Evolutionary conservation across 2,888 invertebrate species (phyloP).

Genomic region (Troglohyphantes excavatus): DNA sequence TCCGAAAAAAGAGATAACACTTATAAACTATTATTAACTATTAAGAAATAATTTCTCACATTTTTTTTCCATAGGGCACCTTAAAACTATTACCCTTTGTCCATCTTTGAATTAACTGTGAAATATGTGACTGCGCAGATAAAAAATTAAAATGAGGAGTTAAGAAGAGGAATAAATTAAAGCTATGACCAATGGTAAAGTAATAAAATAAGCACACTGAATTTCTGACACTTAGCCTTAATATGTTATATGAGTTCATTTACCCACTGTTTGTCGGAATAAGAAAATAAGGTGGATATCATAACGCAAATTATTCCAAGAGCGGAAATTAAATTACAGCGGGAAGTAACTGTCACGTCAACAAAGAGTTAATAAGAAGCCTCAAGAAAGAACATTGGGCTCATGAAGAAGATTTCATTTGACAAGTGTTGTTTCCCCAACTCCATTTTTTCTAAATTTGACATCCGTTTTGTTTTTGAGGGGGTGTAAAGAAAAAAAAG

Average conservation of each 20-base stretch:
- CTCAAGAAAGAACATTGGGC: not conserved
- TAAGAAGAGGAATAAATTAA: too few relatives aligned
- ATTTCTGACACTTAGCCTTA: too few relatives aligned
- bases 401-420: not conserved
- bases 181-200: too few relatives aligned
- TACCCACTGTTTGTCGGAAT: not conserved
- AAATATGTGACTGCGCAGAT: too few relatives aligned
- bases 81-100: too few relatives aligned
- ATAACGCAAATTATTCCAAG: slow-evolving; percentile 17
- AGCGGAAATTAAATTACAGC: slow-evolving; percentile 45
- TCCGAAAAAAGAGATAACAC: too few relatives aligned
- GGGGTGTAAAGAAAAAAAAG: not conserved
- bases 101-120: too few relatives aligned
- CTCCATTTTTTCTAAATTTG: not conserved
- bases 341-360: slow-evolving; percentile 13
- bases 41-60: too few relatives aligned
- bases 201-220: too few relatives aligned
- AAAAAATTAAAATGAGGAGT: too few relatives aligned
- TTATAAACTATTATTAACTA: too few relatives aligned
- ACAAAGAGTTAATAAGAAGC: slow-evolving; percentile 4
- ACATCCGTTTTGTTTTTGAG: slow-evolving; percentile 18
- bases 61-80: too few relatives aligned
- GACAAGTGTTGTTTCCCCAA: slow-evolving; percentile 6
- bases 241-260: slow-evolving; percentile 7
- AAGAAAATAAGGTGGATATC: slow-evolving; percentile 19